A percentile compares a stretch with the other conserved stretches of the same genome.
These are phyloP conservation scores for Bellardia bayeri DNA, from an alignment of 2,888 invertebrate genomes.

Conservation along the genomic window DNA sequence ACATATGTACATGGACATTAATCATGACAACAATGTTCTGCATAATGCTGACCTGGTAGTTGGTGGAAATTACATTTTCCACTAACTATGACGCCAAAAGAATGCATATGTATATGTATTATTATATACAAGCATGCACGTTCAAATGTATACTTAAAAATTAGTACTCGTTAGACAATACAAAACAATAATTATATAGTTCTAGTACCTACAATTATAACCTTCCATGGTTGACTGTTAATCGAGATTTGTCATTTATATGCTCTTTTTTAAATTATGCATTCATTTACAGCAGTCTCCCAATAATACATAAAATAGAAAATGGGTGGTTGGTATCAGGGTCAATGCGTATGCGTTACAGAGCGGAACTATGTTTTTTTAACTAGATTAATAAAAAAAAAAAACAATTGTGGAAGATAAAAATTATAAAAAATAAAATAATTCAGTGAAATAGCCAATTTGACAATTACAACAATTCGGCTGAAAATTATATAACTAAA, in stretches of 20 bases:
- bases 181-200: neutral
- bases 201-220: slow-evolving; percentile 10
- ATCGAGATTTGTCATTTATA: slow-evolving; percentile 5
- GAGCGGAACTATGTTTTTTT: slow-evolving; percentile 12
- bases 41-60: slow-evolving; percentile 35
- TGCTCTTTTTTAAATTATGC: slow-evolving; percentile 1
- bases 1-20: neutral
- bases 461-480: too few species aligned
- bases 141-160: neutral
- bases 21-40: slow-evolving; percentile 1
- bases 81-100: slow-evolving; percentile 24
- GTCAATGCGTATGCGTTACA: slow-evolving; percentile 28
- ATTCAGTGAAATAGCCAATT: too few species aligned
- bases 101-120: neutral
- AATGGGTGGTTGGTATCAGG: neutral
- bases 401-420: too few species aligned
- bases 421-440: too few species aligned
- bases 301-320: neutral
- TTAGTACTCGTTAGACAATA: neutral
- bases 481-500: too few species aligned
- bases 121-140: neutral
- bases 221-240: neutral
- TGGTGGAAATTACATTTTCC: slow-evolving; percentile 20
- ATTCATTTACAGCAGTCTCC: slow-evolving; percentile 2
- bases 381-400: neutral